Base-by-base conservation (phyloP, 2,888 invertebrate genomes). In the Microlaimidae sp. region DNA sequence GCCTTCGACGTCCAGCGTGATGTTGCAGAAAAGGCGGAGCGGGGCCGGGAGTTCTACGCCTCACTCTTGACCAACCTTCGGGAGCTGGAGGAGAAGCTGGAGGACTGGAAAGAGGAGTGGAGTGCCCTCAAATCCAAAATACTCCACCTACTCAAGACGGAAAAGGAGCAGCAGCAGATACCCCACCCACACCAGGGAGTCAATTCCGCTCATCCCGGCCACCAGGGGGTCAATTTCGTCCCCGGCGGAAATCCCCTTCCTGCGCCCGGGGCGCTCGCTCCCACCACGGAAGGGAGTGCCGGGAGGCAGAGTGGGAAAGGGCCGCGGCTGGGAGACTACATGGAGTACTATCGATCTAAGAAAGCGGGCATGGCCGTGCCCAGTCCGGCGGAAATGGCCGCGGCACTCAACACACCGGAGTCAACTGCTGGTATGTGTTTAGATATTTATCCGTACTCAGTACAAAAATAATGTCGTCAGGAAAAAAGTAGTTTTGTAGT, bases 1-100 rank as follows among this genome's bases (percentile, higher is more conserved):
- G 88, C 92, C 0, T 88, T 82, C 69, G 89, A 92, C 71, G 82
- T 87, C 0, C 88, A 88, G 69, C 83, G 84, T 63, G 92, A 93
- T 71, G 76, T 95, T 26, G 71, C 85, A 52, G 80, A 81, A 7
- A 93, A 93, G 74, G 83, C 85, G 0, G 81, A 82, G 59, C 89
- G 90, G 69, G 89, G 93, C 0, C 76, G 85, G 24, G 88, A 90
- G 66, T 92, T 92, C 74, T 92, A 92, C 73, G 79, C 81, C 56
- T 89, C 88, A 71, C 73, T 93, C 50, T 79, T 82, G 52, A 82
- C 83, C 64, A 78, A 83, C 58, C 71, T 83, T 43, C 77, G 76
- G 43, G 72, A 73, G 56, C 68, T 69, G 50, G 60, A 59, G 21
- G 58, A 53, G 1, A 70, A 66, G 66, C 70, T 70, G 49, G 26